Evolutionary conservation across 2,888 invertebrate genomes (phyloP), one percentile per base, ranked within the genome.

Genomic region (Oligia strigilis): DNA sequence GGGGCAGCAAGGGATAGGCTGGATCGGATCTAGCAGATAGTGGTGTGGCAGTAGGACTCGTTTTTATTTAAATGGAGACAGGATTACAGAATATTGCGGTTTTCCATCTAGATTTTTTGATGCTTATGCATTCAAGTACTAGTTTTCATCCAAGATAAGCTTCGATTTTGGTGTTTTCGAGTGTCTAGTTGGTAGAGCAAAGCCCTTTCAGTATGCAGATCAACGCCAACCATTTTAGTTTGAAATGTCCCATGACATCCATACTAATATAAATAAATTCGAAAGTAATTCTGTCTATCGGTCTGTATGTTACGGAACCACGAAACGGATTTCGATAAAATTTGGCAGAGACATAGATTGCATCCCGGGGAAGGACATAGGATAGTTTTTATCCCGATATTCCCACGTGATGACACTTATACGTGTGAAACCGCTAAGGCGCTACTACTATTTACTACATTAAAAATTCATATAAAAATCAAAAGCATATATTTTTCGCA

Each of bases 1-100:
- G 49, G 19, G 11, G 13, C 19, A 13, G 52, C 4, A 52, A 36
- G 13, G 1, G 23, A 49, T 11, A 49, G 19, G 19, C 46, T 29
- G 3, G 23, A 66, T 46, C 11, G 11, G 11, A 69, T 49, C 19
- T 49, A 49, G 6, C 29, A 49, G 13, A 13, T 13, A 29, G 14
- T 64, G 72, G 49, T 67, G 72, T 73, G 36, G 14, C 40, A 40
- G n/a, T 36, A 29, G 40, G 58, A 58, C 17, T 46, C 3, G 36
- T 40, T 58, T 77, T 78, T 11, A 40, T 65, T 66, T 29, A 66
- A 65, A 81, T 64, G 14, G 13, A 36, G 17, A 62, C 62, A 14
- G 29, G 23, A 62, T 82, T 40, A n/a, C 4, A 36, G 36, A 49
- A 60, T 74, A 49, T 66, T 79, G 60, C 13, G 4, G 1, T 55